Conservation (phyloP, 2,113 vertebrate species). For the Variabilichromis moorii region DNA sequence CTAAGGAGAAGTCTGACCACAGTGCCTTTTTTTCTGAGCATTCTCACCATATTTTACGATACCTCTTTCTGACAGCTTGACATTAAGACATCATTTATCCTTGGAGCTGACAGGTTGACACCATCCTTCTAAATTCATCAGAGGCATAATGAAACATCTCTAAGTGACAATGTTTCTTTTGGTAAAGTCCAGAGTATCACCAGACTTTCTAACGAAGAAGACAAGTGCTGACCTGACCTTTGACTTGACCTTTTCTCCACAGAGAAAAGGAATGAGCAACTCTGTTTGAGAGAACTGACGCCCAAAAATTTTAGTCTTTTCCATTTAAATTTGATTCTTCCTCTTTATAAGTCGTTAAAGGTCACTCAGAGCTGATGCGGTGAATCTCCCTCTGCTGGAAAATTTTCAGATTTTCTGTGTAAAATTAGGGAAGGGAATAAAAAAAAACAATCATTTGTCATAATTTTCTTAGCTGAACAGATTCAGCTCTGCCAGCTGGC, state of each 20-base stretch:
- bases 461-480: constrained; percentile 37
- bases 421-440: constrained; percentile 4
- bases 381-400: constrained; percentile 46
- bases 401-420: constrained; percentile 20
- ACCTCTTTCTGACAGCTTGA: constrained; percentile 6
- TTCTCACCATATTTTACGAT: neutral
- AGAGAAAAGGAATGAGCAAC: constrained; percentile 26
- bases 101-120: constrained; percentile 35
- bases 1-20: neutral
- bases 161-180: constrained; percentile 19
- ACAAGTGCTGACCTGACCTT: constrained; percentile 46
- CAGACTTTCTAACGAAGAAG: constrained; percentile 3
- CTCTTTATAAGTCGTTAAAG: constrained; percentile 51
- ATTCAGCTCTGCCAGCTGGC: neutral
- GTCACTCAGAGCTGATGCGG: constrained; percentile 24
- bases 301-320: constrained; percentile 16
- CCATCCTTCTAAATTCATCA: constrained; percentile 51
- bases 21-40: neutral
- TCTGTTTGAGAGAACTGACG: neutral
- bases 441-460: constrained; percentile 7
- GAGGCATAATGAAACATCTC: constrained; percentile 42
- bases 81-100: constrained; percentile 26
- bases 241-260: constrained; percentile 33
- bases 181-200: constrained; percentile 40
- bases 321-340: constrained; percentile 39